Base-by-base conservation (phyloP, 2,888 invertebrate genomes). In the Hedychridium roseum region DNA sequence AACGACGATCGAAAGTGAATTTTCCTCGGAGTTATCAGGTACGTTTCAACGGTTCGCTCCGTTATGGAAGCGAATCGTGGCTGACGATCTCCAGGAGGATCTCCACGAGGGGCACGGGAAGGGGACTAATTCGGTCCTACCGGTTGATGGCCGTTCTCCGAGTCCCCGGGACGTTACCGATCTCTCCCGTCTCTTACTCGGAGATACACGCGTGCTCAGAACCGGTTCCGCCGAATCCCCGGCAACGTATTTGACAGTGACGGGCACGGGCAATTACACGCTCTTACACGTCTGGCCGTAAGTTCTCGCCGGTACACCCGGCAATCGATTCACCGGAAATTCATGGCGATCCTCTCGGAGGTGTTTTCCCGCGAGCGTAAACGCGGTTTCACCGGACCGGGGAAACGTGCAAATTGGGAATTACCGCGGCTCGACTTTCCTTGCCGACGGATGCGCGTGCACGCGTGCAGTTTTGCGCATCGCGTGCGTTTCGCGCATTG, bases 401-500 rank as follows among this genome's bases (percentile, higher is more conserved):
- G n/a, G n/a, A n/a, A n/a, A n/a, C n/a, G n/a, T n/a, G n/a, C n/a
- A n/a, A n/a, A n/a, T n/a, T n/a, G n/a, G n/a, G n/a, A n/a, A n/a
- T n/a, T n/a, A n/a, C n/a, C n/a, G n/a, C n/a, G n/a, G n/a, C n/a
- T n/a, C n/a, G n/a, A n/a, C n/a, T n/a, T n/a, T n/a, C n/a, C n/a
- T n/a, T n/a, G n/a, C n/a, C n/a, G n/a, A n/a, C n/a, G n/a, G n/a
- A n/a, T n/a, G n/a, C n/a, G n/a, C n/a, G n/a, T n/a, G n/a, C n/a
- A n/a, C n/a, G n/a, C n/a, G n/a, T n/a, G n/a, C n/a, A n/a, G n/a
- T n/a, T n/a, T n/a, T n/a, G n/a, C n/a, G 27, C 47, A 62, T 62
- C 61, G 61, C 61, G 61, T 62, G 61, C 59, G 21, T 27, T 12
- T 27, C 42, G 52, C 15, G 43, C 53, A 54, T 62, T 62, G 64